Evolutionary conservation across 1,140 invertebrate species (phyloP).

Genomic region (Drosophila simulans): DNA sequence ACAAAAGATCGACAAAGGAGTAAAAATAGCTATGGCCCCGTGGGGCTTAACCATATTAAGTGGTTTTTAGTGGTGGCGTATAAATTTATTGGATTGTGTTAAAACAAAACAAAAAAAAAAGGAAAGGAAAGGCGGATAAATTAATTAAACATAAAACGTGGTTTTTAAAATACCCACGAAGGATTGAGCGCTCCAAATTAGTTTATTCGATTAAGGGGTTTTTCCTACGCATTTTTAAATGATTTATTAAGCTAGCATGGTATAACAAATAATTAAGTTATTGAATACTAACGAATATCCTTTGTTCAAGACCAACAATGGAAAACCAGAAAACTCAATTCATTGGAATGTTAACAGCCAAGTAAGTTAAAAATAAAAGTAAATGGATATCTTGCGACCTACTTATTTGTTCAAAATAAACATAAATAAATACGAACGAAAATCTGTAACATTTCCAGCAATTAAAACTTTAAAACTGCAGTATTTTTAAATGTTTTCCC

Average conservation of each 20-base stretch:
- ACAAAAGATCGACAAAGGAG: slow-evolving; percentile 19
- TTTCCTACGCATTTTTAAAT: not conserved
- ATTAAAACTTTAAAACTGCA: slow-evolving; percentile 8
- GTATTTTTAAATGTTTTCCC: slow-evolving; percentile 20
- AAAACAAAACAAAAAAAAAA: not conserved
- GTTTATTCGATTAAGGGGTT: not conserved
- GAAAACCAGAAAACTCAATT: not conserved
- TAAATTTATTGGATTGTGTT: slow-evolving; percentile 1
- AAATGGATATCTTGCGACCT: not conserved
- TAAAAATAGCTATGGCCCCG: not conserved
- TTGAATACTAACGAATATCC: not conserved
- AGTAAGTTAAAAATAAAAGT: not conserved
- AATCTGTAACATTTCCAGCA: slow-evolving; percentile 1
- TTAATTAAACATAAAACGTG: slow-evolving; percentile 17
- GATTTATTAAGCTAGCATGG: too few species aligned
- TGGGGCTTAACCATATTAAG: slow-evolving; percentile 9
- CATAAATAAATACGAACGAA: not conserved
- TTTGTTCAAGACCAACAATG: not conserved
- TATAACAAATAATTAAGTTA: too few species aligned
- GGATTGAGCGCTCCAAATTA: not conserved
- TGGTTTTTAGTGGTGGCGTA: slow-evolving; percentile 11
- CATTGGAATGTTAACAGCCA: not conserved
- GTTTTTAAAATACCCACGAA: not conserved
- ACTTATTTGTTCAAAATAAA: not conserved
- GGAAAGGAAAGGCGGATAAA: too few species aligned